Conservation (phyloP, 1,140 invertebrate genomes). For the Polyergus mexicanus region DNA sequence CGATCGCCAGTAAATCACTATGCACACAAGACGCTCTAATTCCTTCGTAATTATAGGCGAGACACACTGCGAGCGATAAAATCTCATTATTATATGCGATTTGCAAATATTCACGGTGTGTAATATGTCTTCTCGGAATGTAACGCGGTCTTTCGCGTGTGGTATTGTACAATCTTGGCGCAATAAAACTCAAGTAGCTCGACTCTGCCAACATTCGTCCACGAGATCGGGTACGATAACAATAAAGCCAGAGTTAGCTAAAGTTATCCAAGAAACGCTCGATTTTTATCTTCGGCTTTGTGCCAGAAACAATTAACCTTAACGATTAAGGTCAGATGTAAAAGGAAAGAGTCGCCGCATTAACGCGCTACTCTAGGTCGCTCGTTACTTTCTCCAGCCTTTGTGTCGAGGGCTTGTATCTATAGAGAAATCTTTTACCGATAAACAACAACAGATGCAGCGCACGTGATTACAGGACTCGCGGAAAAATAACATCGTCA, state of each 20-base stretch:
- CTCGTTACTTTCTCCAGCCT: not conserved
- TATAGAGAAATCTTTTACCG: not conserved
- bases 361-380: not conserved
- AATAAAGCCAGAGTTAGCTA: conserved; percentile 51
- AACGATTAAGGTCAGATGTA: conserved; percentile 71
- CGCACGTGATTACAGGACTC: not conserved
- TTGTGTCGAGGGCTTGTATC: not conserved
- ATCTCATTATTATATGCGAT: not conserved
- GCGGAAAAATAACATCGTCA: not conserved
- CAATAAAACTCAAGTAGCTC: conserved; percentile 22
- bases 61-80: not conserved
- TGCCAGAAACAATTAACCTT: conserved; percentile 75
- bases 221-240: conserved; percentile 60
- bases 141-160: not conserved
- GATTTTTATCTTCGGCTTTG: conserved; percentile 58
- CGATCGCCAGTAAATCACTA: conserved; percentile 12
- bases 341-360: not conserved
- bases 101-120: not conserved
- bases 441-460: not conserved
- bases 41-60: not conserved
- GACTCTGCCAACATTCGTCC: conserved; percentile 40
- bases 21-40: conserved; percentile 1
- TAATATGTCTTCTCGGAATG: not conserved
- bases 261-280: conserved; percentile 38
- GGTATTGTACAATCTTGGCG: conserved; percentile 10